Evolutionary conservation across 2,888 invertebrate species (phyloP).

Genomic region (Parapristionchus giblindavisi): DNA sequence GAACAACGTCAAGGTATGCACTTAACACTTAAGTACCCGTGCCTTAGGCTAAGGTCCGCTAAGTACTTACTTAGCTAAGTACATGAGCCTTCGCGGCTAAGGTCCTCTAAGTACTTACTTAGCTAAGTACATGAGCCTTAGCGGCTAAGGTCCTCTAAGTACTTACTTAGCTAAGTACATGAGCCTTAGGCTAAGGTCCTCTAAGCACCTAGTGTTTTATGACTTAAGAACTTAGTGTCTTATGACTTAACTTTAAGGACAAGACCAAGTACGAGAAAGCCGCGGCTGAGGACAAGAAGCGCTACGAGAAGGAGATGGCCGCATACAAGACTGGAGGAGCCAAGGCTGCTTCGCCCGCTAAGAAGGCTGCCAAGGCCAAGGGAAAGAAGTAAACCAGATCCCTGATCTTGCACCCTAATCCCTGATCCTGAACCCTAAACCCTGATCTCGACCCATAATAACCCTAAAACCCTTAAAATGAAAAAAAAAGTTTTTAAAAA

Average conservation of each 20-base stretch:
- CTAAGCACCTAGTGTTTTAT: too few relatives aligned
- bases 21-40: too few relatives aligned
- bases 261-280: slow-evolving; percentile 84
- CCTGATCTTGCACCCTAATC: too few relatives aligned
- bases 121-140: slow-evolving; percentile 2
- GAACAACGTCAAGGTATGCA: slow-evolving; percentile 40
- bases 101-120: slow-evolving; percentile 1
- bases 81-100: too few relatives aligned
- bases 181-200: not conserved
- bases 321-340: slow-evolving; percentile 77
- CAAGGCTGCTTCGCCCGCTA: slow-evolving; percentile 2
- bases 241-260: slow-evolving; percentile 40
- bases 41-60: too few relatives aligned
- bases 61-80: not conserved
- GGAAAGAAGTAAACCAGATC: slow-evolving; percentile 36
- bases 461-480: too few relatives aligned
- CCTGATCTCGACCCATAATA: too few relatives aligned
- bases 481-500: too few relatives aligned
- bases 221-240: too few relatives aligned
- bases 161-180: not conserved
- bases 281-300: slow-evolving; percentile 84
- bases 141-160: not conserved
- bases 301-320: slow-evolving; percentile 86
- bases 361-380: slow-evolving; percentile 24
- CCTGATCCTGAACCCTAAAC: too few relatives aligned